Evolutionary conservation across 1,140 invertebrate genomes (phyloP).

Genomic region (Apocrypta bakeri): DNA sequence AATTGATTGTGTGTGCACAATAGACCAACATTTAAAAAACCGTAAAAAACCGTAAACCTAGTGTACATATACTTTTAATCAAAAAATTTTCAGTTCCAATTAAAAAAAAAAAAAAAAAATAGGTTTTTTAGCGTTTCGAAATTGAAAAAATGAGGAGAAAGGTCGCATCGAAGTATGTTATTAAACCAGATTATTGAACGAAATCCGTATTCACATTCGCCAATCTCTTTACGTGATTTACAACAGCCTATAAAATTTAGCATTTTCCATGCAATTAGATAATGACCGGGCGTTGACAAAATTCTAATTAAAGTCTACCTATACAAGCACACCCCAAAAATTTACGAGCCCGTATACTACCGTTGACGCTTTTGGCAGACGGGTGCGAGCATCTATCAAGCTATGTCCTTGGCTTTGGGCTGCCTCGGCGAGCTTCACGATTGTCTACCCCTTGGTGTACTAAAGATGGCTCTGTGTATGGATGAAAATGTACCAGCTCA

Average conservation of each 20-base stretch:
- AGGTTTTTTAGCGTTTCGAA: too few relatives aligned
- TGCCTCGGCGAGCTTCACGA: conserved; percentile 80
- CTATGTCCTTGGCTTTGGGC: conserved; percentile 82
- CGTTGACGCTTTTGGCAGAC: conserved; percentile 67
- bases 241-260: not conserved
- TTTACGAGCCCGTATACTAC: not conserved
- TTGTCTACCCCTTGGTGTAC: conserved; percentile 77
- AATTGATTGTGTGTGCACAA: too few relatives aligned
- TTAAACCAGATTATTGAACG: too few relatives aligned
- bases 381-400: conserved; percentile 84
- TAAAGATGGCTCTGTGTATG: conserved; percentile 75
- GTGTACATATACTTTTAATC: too few relatives aligned
- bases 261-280: not conserved
- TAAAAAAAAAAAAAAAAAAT: too few relatives aligned
- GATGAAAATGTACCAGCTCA: conserved; percentile 81
- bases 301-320: not conserved
- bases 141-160: too few relatives aligned
- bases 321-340: not conserved
- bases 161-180: too few relatives aligned
- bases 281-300: not conserved
- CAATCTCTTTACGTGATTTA: not conserved
- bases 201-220: too few relatives aligned
- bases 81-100: too few relatives aligned
- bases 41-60: too few relatives aligned
- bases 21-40: too few relatives aligned